A percentile compares a stretch with the other conserved stretches of the same genome.
These are phyloP conservation scores for Abscondita cerata DNA, from an alignment of 2,888 invertebrate species.

Conservation along the genomic window DNA sequence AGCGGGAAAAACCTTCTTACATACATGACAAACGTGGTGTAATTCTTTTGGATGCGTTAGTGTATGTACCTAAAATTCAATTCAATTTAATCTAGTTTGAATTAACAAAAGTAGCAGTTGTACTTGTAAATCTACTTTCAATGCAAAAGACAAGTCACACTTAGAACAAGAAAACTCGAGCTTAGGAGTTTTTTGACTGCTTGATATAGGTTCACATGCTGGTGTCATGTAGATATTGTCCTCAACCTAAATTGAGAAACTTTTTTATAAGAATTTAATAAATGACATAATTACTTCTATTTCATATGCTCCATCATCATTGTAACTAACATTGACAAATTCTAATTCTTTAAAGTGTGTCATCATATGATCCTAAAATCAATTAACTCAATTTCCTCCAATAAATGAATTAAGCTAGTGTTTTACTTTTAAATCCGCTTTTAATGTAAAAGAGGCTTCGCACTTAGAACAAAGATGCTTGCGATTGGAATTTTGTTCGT, in stretches of 20 bases:
- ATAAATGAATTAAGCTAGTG: too few species aligned
- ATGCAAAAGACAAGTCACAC: slow-evolving; percentile 53
- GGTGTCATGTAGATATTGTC: too few species aligned
- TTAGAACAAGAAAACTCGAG: slow-evolving; percentile 55
- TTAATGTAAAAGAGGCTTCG: slow-evolving; percentile 53
- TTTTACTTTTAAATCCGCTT: slow-evolving; percentile 57
- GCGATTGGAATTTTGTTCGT: slow-evolving; percentile 35
- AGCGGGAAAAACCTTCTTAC: slow-evolving; percentile 58
- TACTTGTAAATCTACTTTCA: slow-evolving; percentile 57
- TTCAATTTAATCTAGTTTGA: too few species aligned
- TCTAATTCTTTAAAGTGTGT: too few species aligned
- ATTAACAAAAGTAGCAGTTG: too few species aligned
- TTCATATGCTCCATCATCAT: slow-evolving; percentile 37
- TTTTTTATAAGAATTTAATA: too few species aligned
- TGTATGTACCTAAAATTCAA: slow-evolving; percentile 57
- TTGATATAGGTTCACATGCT: slow-evolving; percentile 21
- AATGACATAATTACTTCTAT: slow-evolving; percentile 33
- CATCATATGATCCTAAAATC: slow-evolving; percentile 58
- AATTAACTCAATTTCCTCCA: too few species aligned
- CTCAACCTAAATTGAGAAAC: too few species aligned
- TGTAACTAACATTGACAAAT: slow-evolving; percentile 46
- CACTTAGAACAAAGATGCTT: slow-evolving; percentile 57
- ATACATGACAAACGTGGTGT: slow-evolving; percentile 54
- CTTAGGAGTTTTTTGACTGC: slow-evolving; percentile 34
- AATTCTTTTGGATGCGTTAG: slow-evolving; percentile 58